These are phyloP conservation scores for Catotricha subobsoleta DNA, from an alignment of 2,888 invertebrate genomes.

Conservation along the genomic window DNA sequence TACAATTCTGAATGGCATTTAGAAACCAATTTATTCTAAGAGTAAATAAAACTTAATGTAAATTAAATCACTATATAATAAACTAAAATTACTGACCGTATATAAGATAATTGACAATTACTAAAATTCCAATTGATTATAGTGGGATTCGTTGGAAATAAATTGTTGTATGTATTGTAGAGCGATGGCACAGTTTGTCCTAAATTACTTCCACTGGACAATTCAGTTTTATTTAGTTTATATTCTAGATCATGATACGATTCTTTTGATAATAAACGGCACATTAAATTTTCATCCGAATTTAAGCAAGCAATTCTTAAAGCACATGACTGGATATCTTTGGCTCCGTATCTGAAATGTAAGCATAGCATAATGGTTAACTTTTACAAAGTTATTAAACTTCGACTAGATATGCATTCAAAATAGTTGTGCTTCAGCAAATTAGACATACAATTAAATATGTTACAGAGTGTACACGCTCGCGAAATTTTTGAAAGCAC, in stretches of 20 bases:
- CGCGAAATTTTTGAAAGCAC: no score
- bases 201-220: slow-evolving; percentile 24
- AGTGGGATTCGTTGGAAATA: slow-evolving; percentile 68
- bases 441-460: no score
- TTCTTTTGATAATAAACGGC: background rate
- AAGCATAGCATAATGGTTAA: no score
- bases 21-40: slow-evolving; percentile 56
- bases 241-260: slow-evolving; percentile 61
- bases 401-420: no score
- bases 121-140: slow-evolving; percentile 85
- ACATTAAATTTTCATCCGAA: background rate
- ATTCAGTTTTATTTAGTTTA: slow-evolving; percentile 75
- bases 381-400: no score
- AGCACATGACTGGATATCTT: slow-evolving; percentile 2
- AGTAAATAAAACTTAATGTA: slow-evolving; percentile 17
- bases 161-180: slow-evolving; percentile 45
- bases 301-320: background rate
- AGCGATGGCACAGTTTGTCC: slow-evolving; percentile 1
- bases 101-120: slow-evolving; percentile 46
- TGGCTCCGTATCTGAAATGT: slow-evolving; percentile 2
- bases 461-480: no score
- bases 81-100: slow-evolving; percentile 31
- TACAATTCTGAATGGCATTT: slow-evolving; percentile 67
- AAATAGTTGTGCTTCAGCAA: no score
- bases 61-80: slow-evolving; percentile 14